Conservation (phyloP, 23 tunicate species). For the Ciona savignyi region DNA sequence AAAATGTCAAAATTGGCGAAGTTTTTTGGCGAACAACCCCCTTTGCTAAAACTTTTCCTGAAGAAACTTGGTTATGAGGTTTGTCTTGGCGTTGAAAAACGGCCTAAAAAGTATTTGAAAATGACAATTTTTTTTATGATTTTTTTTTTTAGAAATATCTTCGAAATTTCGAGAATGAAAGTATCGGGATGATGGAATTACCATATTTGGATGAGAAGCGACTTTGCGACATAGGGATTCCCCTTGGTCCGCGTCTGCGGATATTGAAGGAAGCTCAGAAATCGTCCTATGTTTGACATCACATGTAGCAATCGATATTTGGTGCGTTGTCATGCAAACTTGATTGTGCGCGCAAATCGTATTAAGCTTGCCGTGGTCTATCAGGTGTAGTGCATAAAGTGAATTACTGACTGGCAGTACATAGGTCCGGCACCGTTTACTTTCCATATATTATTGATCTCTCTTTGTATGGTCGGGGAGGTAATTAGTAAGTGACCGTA, state of each 20-base stretch:
- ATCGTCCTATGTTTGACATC: constrained; percentile 75
- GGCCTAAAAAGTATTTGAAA: background rate
- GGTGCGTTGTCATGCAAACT: no score
- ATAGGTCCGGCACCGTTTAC: no score
- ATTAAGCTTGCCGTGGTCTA: no score
- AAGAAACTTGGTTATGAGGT: constrained; percentile 91
- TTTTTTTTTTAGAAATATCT: constrained; percentile 56
- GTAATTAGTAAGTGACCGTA: no score
- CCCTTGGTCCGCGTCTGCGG: constrained; percentile 77
- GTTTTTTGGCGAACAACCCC: constrained; percentile 65
- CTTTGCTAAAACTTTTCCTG: constrained; percentile 57
- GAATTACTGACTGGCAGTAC: no score
- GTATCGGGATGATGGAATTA: constrained; percentile 89
- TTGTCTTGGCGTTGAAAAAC: no score
- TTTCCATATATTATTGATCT: no score
- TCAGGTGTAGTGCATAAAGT: no score
- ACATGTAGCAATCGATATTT: no score
- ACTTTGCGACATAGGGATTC: constrained; percentile 80
- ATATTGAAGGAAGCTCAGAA: constrained; percentile 89
- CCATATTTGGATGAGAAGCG: constrained; percentile 89
- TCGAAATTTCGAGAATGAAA: constrained; percentile 59
- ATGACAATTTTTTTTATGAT: background rate
- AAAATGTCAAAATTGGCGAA: constrained; percentile 44
- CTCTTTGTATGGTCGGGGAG: no score
- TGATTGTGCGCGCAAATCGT: no score